Conservation (phyloP, 2,113 vertebrate genomes). For the Bombycilla garrulus region DNA sequence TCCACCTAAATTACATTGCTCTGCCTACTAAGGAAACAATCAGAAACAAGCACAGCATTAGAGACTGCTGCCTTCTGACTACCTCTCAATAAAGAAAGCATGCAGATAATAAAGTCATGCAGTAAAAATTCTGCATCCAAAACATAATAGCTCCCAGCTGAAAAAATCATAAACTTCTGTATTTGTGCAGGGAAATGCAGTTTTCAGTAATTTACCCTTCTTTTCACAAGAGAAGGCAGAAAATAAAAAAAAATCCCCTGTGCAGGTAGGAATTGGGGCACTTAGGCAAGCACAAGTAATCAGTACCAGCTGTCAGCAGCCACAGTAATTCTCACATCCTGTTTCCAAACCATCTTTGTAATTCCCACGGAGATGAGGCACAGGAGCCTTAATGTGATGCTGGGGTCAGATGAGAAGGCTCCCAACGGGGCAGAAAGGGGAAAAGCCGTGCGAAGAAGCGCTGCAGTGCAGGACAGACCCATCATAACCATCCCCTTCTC, state of each 20-base stretch:
- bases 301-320: neutral
- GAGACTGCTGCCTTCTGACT: neutral
- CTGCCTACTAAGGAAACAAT: slow-evolving; percentile 6
- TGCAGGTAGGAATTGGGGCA: neutral
- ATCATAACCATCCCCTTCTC: neutral
- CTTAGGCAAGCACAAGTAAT: neutral
- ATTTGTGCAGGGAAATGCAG: neutral
- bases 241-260: neutral
- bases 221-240: neutral
- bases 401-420: neutral
- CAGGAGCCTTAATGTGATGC: neutral
- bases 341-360: neutral
- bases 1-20: neutral
- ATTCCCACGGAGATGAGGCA: neutral
- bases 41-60: slow-evolving; percentile 23
- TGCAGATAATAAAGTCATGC: neutral
- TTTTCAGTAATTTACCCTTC: neutral
- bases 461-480: neutral
- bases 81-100: neutral
- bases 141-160: neutral
- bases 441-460: accelerated
- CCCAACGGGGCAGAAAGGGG: neutral
- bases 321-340: neutral
- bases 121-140: neutral
- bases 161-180: neutral